Evolutionary conservation across 2,113 vertebrate genomes (phyloP).

Genomic region (Xyrauchen texanus): DNA sequence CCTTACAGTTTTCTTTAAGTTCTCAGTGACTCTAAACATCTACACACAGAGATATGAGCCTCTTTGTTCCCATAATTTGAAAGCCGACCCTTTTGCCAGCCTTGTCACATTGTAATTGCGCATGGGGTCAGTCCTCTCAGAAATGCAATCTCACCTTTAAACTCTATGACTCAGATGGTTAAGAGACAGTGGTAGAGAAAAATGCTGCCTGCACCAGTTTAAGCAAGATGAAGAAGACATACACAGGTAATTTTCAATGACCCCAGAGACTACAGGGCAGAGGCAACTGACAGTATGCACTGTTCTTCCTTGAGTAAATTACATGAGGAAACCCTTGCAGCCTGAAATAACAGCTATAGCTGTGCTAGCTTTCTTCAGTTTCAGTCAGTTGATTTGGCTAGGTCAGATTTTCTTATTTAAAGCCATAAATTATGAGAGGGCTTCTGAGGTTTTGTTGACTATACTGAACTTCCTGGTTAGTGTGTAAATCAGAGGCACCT

Average conservation of each 20-base stretch:
- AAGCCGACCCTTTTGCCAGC: slow-evolving; percentile 34
- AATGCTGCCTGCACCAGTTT: slow-evolving; percentile 35
- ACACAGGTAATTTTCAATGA: slow-evolving; percentile 9
- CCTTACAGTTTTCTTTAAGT: slow-evolving; percentile 38
- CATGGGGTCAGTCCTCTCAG: slow-evolving; percentile 45
- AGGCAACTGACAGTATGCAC: background rate
- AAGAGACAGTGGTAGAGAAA: slow-evolving; percentile 18
- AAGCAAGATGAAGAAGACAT: background rate
- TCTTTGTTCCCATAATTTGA: slow-evolving; percentile 47
- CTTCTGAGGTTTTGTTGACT: background rate
- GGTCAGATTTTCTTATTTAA: slow-evolving; percentile 2
- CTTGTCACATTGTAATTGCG: slow-evolving; percentile 17
- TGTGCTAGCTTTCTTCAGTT: background rate
- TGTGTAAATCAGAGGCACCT: slow-evolving; percentile 49
- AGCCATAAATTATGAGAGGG: background rate
- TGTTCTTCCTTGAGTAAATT: slow-evolving; percentile 8
- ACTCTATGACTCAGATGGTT: slow-evolving; percentile 46
- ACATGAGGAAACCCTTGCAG: no score
- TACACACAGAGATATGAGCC: slow-evolving; percentile 35
- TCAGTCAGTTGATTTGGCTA: background rate
- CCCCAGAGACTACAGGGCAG: background rate
- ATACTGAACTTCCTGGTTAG: slow-evolving; percentile 29
- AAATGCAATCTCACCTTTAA: slow-evolving; percentile 58
- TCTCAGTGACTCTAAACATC: slow-evolving; percentile 7
- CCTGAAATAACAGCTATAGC: background rate